Base-by-base conservation (phyloP, 2,113 vertebrate species). In the Chamaea fasciata region DNA sequence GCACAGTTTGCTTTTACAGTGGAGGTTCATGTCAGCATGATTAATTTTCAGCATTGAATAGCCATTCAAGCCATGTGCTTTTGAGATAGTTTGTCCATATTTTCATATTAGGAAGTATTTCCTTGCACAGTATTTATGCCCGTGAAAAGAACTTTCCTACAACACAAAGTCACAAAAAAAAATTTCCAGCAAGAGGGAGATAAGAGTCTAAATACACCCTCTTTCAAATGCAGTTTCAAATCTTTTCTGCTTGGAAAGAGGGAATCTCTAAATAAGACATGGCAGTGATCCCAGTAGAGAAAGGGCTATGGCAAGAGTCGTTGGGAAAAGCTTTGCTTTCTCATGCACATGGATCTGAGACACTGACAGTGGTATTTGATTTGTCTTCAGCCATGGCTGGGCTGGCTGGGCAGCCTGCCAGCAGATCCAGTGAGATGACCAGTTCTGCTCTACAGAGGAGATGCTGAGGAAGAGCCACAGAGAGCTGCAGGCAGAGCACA, bases 241-340 rank as follows among this genome's bases (percentile, higher is more conserved):
- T 46, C 39, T 64, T 78, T 64, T 46, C 49, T 60, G 44, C 65
- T 73, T 79, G 46, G 49, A 68, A 89, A 71, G 77, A 33, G 24
- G 28, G n/a, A 27, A 64, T 41, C 18, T 92, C 50, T 92, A 84
- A 70, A 52, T 79, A 83, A 94, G 56, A 44, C 41, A 87, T 81
- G 92, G 92, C 88, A 86, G 39, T 22, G 82, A 88, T 88, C 87
- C 93, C 75, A 93, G 27, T 88, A 86, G 93, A 83, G 55, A 74
- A 92, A 83, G 55, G 78, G 67, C 70, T 49, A 88, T 2, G 4
- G 57, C 35, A 39, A 30, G 28, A 3, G 1, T n/a, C 6, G 3
- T 0, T 86, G 56, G 87, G 85, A 89, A 85, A 94, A 83, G 53
- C 65, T 93, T 70, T 50, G 26, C 69, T 92, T 95, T 89, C 76